Evolutionary conservation across 2,888 invertebrate genomes (phyloP).

Genomic region (Liodrosophila aerea): DNA sequence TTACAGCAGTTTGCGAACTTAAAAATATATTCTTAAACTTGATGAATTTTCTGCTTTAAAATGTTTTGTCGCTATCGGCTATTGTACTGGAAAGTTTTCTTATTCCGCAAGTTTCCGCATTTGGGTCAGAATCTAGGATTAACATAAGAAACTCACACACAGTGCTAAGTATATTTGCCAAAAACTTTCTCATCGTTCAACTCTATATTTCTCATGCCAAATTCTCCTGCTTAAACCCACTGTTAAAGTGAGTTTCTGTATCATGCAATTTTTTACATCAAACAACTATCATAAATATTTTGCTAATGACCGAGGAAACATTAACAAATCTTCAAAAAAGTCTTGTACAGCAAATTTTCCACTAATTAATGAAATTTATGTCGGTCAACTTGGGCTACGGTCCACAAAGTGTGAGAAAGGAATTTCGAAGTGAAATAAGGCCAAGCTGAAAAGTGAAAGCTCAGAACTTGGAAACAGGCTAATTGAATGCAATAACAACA

Average conservation of each 20-base stretch:
- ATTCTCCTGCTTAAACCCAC: neutral
- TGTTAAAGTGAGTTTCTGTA: neutral
- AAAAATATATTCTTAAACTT: too few relatives aligned
- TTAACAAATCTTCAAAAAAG: slow-evolving; percentile 57
- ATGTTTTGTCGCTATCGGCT: too few relatives aligned
- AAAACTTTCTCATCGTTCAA: neutral
- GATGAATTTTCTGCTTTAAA: neutral
- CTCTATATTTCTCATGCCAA: neutral
- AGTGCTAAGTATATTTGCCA: too few relatives aligned
- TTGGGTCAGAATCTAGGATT: too few relatives aligned
- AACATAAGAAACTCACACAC: too few relatives aligned
- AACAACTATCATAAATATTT: slow-evolving; percentile 47
- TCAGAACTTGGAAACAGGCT: slow-evolving; percentile 25
- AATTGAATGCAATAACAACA: slow-evolving; percentile 54
- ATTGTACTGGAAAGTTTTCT: too few relatives aligned
- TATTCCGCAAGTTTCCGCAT: too few relatives aligned
- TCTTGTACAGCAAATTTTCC: slow-evolving; percentile 32
- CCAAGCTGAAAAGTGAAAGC: slow-evolving; percentile 37
- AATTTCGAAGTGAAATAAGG: slow-evolving; percentile 34
- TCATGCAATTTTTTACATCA: slow-evolving; percentile 18
- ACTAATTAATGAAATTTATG: slow-evolving; percentile 67
- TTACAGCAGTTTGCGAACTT: too few relatives aligned
- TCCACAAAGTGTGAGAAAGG: slow-evolving; percentile 17
- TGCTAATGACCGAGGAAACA: slow-evolving; percentile 45
- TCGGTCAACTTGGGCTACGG: slow-evolving; percentile 54